Conservation (phyloP, 1,140 invertebrate genomes). For the Hycleus phaleratus region DNA sequence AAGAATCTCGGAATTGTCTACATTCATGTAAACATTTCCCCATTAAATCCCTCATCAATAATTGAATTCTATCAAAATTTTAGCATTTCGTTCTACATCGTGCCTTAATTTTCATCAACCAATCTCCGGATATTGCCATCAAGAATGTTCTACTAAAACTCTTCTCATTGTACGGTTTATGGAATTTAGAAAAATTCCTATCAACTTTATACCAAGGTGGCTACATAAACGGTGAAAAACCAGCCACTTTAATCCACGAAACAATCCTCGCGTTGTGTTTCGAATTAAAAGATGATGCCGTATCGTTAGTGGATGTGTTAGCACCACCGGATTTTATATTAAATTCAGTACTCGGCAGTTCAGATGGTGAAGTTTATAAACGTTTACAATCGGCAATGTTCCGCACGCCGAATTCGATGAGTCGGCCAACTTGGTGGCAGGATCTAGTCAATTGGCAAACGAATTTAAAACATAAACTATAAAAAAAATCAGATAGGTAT, state of each 20-base stretch:
- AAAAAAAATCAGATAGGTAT: neutral
- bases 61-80: conserved; percentile 21
- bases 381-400: conserved; percentile 50
- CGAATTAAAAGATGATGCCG: conserved; percentile 61
- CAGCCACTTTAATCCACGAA: conserved; percentile 44
- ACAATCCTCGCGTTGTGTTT: conserved; percentile 55
- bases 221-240: conserved; percentile 46
- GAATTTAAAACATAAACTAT: conserved; percentile 12
- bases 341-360: conserved; percentile 68
- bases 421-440: conserved; percentile 52
- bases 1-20: conserved; percentile 68
- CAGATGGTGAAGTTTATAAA: conserved; percentile 67
- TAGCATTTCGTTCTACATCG: conserved; percentile 57
- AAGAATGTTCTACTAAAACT: conserved; percentile 55
- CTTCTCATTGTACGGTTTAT: conserved; percentile 61
- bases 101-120: conserved; percentile 47
- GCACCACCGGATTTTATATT: conserved; percentile 83
- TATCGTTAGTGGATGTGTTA: conserved; percentile 70
- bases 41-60: no score
- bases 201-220: conserved; percentile 69
- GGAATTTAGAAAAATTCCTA: conserved; percentile 60
- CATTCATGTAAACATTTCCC: conserved; percentile 50
- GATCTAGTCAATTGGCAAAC: conserved; percentile 46
- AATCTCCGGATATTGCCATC: conserved; percentile 43
- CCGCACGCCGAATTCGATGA: conserved; percentile 46